These are phyloP conservation scores for Cataglyphis cursor DNA, from an alignment of 2,888 invertebrate genomes.

Conservation along the genomic window DNA sequence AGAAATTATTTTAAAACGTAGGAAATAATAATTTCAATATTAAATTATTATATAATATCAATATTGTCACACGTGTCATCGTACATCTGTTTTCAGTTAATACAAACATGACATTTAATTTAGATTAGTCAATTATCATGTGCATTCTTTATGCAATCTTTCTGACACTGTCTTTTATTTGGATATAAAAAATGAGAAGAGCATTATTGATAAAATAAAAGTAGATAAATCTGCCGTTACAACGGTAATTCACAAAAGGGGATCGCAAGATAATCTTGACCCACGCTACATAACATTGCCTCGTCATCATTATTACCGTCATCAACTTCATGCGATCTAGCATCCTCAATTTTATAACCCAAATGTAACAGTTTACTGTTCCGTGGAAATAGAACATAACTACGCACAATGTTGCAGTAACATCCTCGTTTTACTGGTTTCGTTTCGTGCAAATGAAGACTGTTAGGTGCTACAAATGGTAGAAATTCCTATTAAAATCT, in stretches of 20 bases:
- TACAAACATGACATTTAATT: background rate
- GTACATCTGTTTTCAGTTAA: constrained; percentile 24
- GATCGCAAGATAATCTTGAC: constrained; percentile 53
- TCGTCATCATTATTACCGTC: constrained; percentile 53
- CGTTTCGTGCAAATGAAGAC: background rate
- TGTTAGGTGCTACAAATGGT: background rate
- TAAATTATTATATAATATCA: background rate
- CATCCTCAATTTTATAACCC: constrained; percentile 54
- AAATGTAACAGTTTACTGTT: constrained; percentile 55
- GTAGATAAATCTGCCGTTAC: constrained; percentile 43
- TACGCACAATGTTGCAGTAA: constrained; percentile 20
- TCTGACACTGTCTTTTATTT: background rate
- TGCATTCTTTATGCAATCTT: background rate
- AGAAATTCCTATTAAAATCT: background rate
- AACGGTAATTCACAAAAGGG: constrained; percentile 50
- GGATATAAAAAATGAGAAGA: constrained; percentile 23
- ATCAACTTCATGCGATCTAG: constrained; percentile 50
- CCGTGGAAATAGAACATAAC: constrained; percentile 49
- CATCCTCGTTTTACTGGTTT: constrained; percentile 17
- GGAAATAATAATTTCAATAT: background rate
- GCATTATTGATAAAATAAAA: constrained; percentile 20
- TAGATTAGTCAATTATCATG: background rate
- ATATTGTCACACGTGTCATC: background rate
- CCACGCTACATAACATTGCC: constrained; percentile 51
- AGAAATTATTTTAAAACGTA: background rate